These are phyloP conservation scores for Drosophila virilis DNA, from an alignment of 1,140 invertebrate species.

Conservation along the genomic window DNA sequence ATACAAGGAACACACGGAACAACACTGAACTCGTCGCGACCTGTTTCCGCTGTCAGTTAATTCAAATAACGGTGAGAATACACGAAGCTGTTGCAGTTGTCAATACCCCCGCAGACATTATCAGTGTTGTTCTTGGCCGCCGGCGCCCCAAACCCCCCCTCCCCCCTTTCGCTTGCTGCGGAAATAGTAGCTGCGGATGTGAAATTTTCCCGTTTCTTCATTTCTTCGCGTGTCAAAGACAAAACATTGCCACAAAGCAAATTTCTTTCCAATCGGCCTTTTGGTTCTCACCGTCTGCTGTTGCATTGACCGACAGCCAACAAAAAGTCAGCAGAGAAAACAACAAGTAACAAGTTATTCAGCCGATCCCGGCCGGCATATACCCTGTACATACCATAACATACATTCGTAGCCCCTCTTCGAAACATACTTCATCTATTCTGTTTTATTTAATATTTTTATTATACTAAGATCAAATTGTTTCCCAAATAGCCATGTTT, in stretches of 20 bases:
- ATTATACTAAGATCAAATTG: too few species aligned
- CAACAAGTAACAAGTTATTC: background rate
- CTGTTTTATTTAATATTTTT: too few species aligned
- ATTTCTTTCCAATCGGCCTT: constrained; percentile 5
- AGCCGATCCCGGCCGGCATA: too few species aligned
- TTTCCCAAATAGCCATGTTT: too few species aligned
- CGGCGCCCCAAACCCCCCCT: too few species aligned
- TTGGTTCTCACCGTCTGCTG: background rate
- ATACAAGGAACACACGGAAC: constrained; percentile 1
- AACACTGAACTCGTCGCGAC: constrained; percentile 20
- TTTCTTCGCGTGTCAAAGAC: constrained; percentile 26
- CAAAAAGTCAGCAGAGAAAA: background rate
- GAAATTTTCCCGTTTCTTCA: constrained; percentile 6
- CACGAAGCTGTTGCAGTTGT: constrained; percentile 59
- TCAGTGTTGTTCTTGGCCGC: constrained; percentile 16
- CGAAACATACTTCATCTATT: too few species aligned
- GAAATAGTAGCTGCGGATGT: background rate
- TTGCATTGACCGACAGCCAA: background rate
- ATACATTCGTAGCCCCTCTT: too few species aligned
- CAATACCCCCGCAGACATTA: constrained; percentile 65
- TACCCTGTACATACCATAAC: too few species aligned
- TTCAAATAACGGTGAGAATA: constrained; percentile 62
- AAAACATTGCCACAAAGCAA: constrained; percentile 26
- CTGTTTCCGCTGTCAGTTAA: constrained; percentile 67
- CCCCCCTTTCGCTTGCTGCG: background rate